Evolutionary conservation across 2,797 vertebrate species (phyloP).

Genomic region (Pteronotus mesoamericanus): DNA sequence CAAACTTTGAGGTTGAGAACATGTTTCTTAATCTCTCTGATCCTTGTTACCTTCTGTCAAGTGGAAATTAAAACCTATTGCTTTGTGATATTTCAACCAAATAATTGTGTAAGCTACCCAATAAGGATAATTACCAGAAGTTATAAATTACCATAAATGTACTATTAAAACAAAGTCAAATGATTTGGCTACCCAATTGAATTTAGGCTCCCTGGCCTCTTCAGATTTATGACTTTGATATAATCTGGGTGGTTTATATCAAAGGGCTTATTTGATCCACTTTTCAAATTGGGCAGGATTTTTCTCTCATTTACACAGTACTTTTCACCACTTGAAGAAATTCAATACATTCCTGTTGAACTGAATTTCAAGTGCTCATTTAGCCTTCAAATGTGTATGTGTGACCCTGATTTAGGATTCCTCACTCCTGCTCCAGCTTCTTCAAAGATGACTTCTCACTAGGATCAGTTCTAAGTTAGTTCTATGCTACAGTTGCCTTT

Average conservation of each 20-base stretch:
- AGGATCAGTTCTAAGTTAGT: not conserved
- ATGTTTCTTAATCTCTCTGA: not conserved
- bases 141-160: slow-evolving; percentile 11
- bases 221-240: not conserved
- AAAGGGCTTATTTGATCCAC: slow-evolving; percentile 45
- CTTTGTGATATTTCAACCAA: slow-evolving; percentile 21
- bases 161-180: not conserved
- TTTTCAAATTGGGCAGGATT: slow-evolving; percentile 34
- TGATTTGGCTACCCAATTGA: not conserved
- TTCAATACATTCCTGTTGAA: slow-evolving; percentile 24
- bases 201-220: not conserved
- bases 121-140: not conserved
- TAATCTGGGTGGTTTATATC: slow-evolving; percentile 1
- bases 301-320: slow-evolving; percentile 31
- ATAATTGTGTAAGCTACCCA: not conserved
- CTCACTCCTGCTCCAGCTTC: not conserved
- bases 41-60: not conserved
- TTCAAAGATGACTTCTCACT: not conserved
- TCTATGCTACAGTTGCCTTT: not conserved
- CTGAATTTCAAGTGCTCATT: slow-evolving; percentile 43
- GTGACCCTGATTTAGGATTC: not conserved
- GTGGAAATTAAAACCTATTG: not conserved
- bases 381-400: not conserved
- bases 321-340: slow-evolving; percentile 44
- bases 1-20: not conserved